These are phyloP conservation scores for Sebastes fasciatus DNA, from an alignment of 2,113 vertebrate species.

Conservation along the genomic window DNA sequence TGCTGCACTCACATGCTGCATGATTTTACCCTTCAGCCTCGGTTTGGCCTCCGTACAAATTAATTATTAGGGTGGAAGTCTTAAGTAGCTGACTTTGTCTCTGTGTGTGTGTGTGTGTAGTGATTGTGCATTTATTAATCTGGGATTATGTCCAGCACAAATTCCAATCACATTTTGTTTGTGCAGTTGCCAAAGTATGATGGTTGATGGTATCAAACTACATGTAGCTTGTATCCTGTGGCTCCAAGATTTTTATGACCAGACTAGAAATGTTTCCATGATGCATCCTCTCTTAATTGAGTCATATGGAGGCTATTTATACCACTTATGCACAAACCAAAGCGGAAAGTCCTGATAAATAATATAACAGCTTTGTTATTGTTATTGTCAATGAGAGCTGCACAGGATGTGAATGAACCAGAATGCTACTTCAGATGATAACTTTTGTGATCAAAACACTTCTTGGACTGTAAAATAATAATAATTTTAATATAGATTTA, in stretches of 20 bases:
- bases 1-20: constrained; percentile 24
- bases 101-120: neutral
- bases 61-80: constrained; percentile 29
- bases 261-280: neutral
- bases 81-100: constrained; percentile 23
- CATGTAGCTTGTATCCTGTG: no score
- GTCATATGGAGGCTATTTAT: neutral
- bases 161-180: constrained; percentile 20
- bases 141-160: constrained; percentile 22
- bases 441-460: neutral
- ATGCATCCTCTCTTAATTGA: neutral
- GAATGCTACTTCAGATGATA: neutral
- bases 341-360: neutral
- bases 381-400: neutral
- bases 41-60: constrained; percentile 34
- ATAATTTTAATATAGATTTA: neutral
- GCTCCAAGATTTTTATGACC: neutral
- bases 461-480: neutral
- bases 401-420: neutral
- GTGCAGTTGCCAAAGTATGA: constrained; percentile 1
- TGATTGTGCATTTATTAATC: constrained; percentile 28
- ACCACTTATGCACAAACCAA: neutral
- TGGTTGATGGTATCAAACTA: constrained; percentile 6
- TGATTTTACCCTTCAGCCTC: constrained; percentile 19
- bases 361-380: neutral